Evolutionary conservation across 2,113 vertebrate genomes (phyloP), one percentile per base, ranked within the genome.

Genomic region (Vimba vimba): DNA sequence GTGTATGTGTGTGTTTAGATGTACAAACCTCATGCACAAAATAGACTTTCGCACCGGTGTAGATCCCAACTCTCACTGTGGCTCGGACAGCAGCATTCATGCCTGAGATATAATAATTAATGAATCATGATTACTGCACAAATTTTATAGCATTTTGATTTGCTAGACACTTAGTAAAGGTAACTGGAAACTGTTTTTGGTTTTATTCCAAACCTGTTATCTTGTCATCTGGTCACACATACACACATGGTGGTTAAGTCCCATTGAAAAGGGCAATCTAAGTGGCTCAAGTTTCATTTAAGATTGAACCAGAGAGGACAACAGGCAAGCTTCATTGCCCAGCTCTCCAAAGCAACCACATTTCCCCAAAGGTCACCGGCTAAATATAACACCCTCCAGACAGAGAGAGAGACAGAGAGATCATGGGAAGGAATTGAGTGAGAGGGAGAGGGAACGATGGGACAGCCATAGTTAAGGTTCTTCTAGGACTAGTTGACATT

Each of bases 61-160:
- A 98, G 86, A 98, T 96, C n/a, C 97, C 97, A n/a, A 98, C 97
- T 92, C 97, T 94, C 73, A 98, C 97, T 71, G 96, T 97, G 17
- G 97, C 97, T 85, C 97, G 94, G 75, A 98, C 97, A 0, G 97
- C 97, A 25, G 97, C 97, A 75, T 98, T 98, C 97, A 98, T 98
- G 74, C 97, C 97, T 98, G 90, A 73, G 11, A 86, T 78, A 55
- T 91, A 17, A 87, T 17, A 69, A 66, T 45, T 39, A 71, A 36
- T 23, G 43, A 45, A 25, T 47, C 12, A 33, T 47, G 45, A 55
- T 85, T 50, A 57, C 71, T 81, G 15, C 19, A 52, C 47, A 77
- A 17, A 50, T 17, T 69, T 69, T 10, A 17, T 21, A 69, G 30
- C 10, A 4, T 43, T 19, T 33, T 77, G 73, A 76, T 50, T 27